A percentile compares a stretch with the other conserved stretches of the same genome.
Evolutionary conservation across 2,797 vertebrate genomes (phyloP).

Genomic region (Diplodus sargus): DNA sequence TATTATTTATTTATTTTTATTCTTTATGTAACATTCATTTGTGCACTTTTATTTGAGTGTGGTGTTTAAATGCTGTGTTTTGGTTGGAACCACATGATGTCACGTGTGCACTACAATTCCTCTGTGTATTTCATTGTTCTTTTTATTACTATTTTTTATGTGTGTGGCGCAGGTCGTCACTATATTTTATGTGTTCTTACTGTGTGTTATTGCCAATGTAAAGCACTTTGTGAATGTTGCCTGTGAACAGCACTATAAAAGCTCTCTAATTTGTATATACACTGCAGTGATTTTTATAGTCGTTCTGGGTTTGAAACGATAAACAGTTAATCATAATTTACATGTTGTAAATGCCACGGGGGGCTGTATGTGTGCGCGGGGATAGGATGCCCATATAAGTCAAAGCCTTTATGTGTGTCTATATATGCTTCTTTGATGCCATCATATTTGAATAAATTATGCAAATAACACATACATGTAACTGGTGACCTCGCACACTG

Average conservation of each 20-base stretch:
- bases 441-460: slow-evolving; percentile 12
- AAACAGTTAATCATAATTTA: slow-evolving; percentile 2
- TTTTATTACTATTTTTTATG: too few species aligned
- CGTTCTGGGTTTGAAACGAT: background rate
- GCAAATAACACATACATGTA: background rate
- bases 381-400: background rate
- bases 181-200: too few species aligned
- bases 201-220: too few species aligned
- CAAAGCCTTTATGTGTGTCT: background rate
- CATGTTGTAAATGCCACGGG: background rate
- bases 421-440: slow-evolving; percentile 17
- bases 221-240: too few species aligned
- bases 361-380: background rate
- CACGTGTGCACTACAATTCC: too few species aligned
- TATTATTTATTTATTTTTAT: too few species aligned
- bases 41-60: background rate
- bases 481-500: background rate
- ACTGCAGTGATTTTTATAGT: background rate
- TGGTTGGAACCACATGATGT: too few species aligned
- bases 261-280: too few species aligned
- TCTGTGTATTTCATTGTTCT: too few species aligned
- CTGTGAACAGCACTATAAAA: too few species aligned
- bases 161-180: too few species aligned
- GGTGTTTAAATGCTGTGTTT: background rate
- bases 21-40: too few species aligned